These are phyloP conservation scores for Strongylocentrotus purpuratus DNA, from an alignment of 35 echinoderm and acorn worm species.

Conservation along the genomic window DNA sequence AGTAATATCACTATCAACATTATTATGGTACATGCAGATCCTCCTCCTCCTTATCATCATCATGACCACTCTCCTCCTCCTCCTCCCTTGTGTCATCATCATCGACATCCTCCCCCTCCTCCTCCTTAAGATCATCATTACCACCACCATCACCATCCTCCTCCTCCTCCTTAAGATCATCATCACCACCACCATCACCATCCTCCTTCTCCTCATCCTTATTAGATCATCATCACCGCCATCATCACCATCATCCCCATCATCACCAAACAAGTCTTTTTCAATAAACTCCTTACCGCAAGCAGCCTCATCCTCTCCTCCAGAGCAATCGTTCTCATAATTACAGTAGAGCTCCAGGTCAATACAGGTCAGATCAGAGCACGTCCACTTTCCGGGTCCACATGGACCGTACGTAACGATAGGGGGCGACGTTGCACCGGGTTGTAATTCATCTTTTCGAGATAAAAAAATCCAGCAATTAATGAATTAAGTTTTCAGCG, in stretches of 20 bases:
- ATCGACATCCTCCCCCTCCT: not conserved
- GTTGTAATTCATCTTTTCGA: conserved; percentile 23
- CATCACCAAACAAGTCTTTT: no score
- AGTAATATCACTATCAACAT: no score
- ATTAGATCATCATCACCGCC: not conserved
- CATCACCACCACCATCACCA: not conserved
- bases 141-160: not conserved
- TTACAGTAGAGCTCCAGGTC: conserved; percentile 59
- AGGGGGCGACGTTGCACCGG: conserved; percentile 40
- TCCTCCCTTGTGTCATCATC: no score
- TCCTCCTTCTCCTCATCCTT: not conserved
- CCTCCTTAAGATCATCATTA: no score
- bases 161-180: not conserved
- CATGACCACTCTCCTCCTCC: no score
- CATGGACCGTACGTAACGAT: conserved; percentile 53
- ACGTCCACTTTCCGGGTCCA: conserved; percentile 65
- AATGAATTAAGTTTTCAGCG: not conserved
- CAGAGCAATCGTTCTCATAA: conserved; percentile 55
- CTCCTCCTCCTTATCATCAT: no score
- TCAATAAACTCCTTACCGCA: no score
- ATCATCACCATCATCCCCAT: not conserved
- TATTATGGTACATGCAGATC: no score
- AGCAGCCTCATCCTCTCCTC: conserved; percentile 71
- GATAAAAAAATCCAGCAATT: not conserved
- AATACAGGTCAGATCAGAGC: conserved; percentile 67